These are phyloP conservation scores for Sycophila texana DNA, from an alignment of 2,888 invertebrate species.

Conservation along the genomic window DNA sequence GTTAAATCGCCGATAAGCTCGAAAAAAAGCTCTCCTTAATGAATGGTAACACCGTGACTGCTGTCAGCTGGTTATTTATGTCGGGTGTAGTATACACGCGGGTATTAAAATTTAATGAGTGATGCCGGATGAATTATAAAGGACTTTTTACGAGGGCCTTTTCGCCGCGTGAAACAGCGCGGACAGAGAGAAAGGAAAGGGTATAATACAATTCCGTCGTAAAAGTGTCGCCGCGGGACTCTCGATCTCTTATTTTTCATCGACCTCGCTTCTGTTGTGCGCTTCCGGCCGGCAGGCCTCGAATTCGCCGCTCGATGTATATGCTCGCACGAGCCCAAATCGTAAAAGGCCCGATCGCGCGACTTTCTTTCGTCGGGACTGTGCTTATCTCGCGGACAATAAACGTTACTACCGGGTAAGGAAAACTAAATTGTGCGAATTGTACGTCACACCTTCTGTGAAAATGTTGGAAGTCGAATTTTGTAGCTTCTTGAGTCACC, in stretches of 20 bases:
- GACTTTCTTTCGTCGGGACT: neutral
- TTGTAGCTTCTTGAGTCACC: too few species aligned
- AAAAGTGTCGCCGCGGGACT: constrained; percentile 35
- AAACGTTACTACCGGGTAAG: too few species aligned
- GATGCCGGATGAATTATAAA: constrained; percentile 11
- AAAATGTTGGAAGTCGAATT: too few species aligned
- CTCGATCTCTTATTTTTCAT: constrained; percentile 42
- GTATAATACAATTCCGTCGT: constrained; percentile 21
- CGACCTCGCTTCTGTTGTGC: constrained; percentile 26
- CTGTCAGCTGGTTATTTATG: constrained; percentile 12
- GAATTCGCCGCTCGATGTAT: constrained; percentile 13
- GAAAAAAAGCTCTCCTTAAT: too few species aligned
- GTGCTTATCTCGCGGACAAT: too few species aligned
- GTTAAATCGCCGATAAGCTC: too few species aligned
- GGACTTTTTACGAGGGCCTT: constrained; percentile 7
- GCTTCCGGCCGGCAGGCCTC: constrained; percentile 23
- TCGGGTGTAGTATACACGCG: neutral
- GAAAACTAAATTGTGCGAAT: too few species aligned
- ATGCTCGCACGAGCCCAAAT: constrained; percentile 28
- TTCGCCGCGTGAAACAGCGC: neutral
- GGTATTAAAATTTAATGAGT: constrained; percentile 26
- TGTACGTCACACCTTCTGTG: too few species aligned
- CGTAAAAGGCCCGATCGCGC: too few species aligned
- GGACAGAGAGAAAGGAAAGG: neutral
- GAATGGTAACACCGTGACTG: neutral